phyloP scores from a whole-genome alignment of 2,888 invertebrate genomes.

The Icerya purchasi region DNA sequence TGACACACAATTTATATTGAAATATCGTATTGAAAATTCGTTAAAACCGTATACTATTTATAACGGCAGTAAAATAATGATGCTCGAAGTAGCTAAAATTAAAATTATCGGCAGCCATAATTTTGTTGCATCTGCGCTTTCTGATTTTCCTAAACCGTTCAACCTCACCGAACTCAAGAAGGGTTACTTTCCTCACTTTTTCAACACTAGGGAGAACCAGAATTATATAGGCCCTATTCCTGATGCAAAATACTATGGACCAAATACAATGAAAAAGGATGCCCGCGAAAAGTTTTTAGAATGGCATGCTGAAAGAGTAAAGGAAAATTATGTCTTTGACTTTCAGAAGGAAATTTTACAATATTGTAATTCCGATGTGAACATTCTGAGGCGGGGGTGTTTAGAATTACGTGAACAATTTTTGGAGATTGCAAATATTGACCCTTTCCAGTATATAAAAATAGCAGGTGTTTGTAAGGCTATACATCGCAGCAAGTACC shows the following conservation, averaged over 20 bases:
- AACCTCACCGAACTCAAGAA: background rate
- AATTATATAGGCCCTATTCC: background rate
- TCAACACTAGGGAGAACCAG: background rate
- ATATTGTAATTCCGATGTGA: background rate
- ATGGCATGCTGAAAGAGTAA: conserved; percentile 11
- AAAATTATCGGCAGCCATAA: background rate
- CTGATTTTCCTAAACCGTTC: background rate
- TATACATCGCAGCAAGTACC: conserved; percentile 15
- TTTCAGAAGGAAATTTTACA: background rate
- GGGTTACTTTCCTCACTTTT: background rate
- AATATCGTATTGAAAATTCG: background rate
- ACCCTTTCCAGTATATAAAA: conserved; percentile 17
- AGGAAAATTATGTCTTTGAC: background rate
- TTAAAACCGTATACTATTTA: no score
- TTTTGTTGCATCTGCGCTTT: background rate
- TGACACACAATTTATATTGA: background rate
- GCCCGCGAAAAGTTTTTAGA: conserved; percentile 12
- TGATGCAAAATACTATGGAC: conserved; percentile 13
- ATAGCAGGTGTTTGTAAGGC: conserved; percentile 15
- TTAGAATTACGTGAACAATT: conserved; percentile 14
- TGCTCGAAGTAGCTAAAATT: background rate
- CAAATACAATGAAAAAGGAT: conserved; percentile 14
- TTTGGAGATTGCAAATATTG: conserved; percentile 10
- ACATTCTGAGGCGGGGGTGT: conserved; percentile 10
- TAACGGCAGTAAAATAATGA: background rate